Evolutionary conservation across 2,113 vertebrate genomes (phyloP).

Genomic region (Pao palembangensis): DNA sequence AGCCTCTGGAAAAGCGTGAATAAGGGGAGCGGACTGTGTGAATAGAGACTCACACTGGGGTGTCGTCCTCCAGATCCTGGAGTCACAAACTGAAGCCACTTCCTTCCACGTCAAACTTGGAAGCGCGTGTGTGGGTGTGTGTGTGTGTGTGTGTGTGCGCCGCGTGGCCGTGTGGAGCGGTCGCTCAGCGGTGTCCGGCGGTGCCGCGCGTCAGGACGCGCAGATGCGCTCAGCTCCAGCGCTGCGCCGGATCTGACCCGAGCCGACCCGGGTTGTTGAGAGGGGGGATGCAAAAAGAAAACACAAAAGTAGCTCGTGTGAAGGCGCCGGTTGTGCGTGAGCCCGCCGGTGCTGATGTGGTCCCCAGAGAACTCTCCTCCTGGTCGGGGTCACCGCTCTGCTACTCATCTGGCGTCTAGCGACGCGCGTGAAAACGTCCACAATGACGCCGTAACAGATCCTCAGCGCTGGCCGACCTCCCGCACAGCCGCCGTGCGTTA

Average conservation of each 20-base stretch:
- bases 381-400: not conserved
- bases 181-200: too few species aligned
- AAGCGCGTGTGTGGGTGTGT: not conserved
- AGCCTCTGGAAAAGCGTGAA: not conserved
- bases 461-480: not conserved
- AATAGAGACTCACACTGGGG: conserved; percentile 30
- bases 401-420: too few species aligned
- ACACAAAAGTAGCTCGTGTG: not conserved
- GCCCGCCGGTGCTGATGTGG: too few species aligned
- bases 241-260: not conserved
- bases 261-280: not conserved
- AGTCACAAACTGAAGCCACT: not conserved
- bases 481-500: conserved; percentile 22
- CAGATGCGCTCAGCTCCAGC: not conserved
- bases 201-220: not conserved
- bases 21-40: conserved; percentile 20
- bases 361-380: not conserved
- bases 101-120: not conserved
- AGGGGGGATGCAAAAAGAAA: not conserved
- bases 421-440: too few species aligned
- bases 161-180: not conserved
- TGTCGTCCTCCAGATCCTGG: not conserved
- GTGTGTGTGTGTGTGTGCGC: too few species aligned
- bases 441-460: too few species aligned
- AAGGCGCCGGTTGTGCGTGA: too few species aligned